Evolutionary conservation across 2,888 invertebrate species (phyloP).

Genomic region (Entomobrya multifasciata): DNA sequence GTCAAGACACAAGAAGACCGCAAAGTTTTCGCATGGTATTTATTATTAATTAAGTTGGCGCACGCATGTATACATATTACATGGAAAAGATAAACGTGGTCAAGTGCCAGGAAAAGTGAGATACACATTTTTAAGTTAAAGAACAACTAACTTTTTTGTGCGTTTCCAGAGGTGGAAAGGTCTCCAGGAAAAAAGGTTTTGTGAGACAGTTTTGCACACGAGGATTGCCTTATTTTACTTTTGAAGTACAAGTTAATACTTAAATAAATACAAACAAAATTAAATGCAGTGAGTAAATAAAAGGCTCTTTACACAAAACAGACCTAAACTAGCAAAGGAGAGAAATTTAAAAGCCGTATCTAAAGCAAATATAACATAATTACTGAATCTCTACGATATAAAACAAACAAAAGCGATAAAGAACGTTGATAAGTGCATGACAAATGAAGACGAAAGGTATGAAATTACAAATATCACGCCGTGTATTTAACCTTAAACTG

Average conservation of each 20-base stretch:
- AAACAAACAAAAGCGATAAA: slow-evolving; percentile 24
- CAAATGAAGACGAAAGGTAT: slow-evolving; percentile 52
- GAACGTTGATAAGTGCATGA: slow-evolving; percentile 44
- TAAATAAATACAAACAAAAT: not conserved
- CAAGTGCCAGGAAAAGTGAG: slow-evolving; percentile 10
- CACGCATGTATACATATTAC: not conserved
- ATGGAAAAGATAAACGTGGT: slow-evolving; percentile 30
- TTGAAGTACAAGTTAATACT: not conserved
- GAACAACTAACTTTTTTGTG: not conserved
- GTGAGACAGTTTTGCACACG: not conserved
- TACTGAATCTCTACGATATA: not conserved
- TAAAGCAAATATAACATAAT: slow-evolving; percentile 14
- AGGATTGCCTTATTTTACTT: not conserved
- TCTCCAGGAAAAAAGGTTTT: not conserved
- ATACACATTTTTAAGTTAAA: not conserved
- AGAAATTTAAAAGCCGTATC: slow-evolving; percentile 22
- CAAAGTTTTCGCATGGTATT: slow-evolving; percentile 21
- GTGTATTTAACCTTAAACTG: slow-evolving; percentile 52
- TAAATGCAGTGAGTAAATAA: not conserved
- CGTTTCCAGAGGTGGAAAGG: not conserved
- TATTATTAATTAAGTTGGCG: slow-evolving; percentile 26
- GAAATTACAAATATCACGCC: slow-evolving; percentile 31
- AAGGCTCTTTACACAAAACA: not conserved
- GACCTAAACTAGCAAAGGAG: not conserved
- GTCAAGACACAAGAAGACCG: not conserved